Base-by-base conservation (phyloP, 2,888 invertebrate species). In the Acrobasis suavella region DNA sequence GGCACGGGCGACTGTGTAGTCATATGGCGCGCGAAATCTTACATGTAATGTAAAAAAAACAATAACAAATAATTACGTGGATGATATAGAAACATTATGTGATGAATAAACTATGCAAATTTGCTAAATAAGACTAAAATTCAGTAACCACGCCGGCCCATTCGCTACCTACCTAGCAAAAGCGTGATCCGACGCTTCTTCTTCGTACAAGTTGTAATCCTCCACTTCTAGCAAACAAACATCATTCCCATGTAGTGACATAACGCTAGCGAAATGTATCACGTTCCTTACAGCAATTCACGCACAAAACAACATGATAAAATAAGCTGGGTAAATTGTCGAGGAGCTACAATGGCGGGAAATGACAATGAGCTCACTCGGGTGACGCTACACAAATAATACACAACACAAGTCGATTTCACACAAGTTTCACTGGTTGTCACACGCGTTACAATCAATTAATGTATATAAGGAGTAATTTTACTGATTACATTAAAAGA, bases 191-290 rank as follows among this genome's bases (percentile, higher is more conserved):
- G 91, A 89, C 80, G 92, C 87, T 81, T 92, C 92, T 82, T 92
- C 92, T 82, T 93, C 92, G 87, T 91, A 92, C 81, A 91, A 87
- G 81, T 91, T 91, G 80, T 89, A 92, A 81, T 92, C 92, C 83
- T 92, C 92, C 78, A 92, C 89, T 86, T 92, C 92, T 84, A 93
- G 80, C 84, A 91, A 86, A 86, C 92, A 92, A 78, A 91, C 90
- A 80, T 92, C 92, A 90, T 92, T 91, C 86, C 87, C 90, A 87
- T 91, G 91, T 88, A 92, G 90, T 87, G 92, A 92, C 92, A 93
- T 93, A 71, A 87, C 91, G 91, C 74, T 77, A 68, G 77, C 77
- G 72, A 81, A 79, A 77, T 73, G 72, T 74, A 38, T 52, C 54
- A 32, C 17, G 12, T 50, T 80, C 78, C 77, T 74, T 84, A 73